These are phyloP conservation scores for Diarsia rubi DNA, from an alignment of 2,888 invertebrate genomes.

Conservation along the genomic window DNA sequence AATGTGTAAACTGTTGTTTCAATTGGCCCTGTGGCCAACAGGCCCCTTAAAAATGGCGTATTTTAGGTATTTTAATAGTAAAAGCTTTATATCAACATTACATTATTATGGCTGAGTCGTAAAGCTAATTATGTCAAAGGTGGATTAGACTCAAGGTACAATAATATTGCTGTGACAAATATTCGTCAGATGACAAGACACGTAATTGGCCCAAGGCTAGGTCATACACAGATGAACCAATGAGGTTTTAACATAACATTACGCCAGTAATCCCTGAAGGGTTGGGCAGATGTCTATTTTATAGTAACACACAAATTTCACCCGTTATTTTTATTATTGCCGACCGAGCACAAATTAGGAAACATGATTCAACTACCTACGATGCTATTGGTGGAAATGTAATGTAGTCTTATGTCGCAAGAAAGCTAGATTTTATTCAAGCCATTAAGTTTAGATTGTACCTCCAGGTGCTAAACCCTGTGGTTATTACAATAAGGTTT, in stretches of 20 bases:
- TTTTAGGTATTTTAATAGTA: slow-evolving; percentile 44
- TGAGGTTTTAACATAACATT: slow-evolving; percentile 7
- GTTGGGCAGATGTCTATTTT: not conserved
- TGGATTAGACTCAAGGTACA: slow-evolving; percentile 40
- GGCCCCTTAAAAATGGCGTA: slow-evolving; percentile 31
- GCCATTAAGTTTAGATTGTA: slow-evolving; percentile 19
- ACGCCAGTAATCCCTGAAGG: not conserved
- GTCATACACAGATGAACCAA: slow-evolving; percentile 28
- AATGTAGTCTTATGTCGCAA: not conserved
- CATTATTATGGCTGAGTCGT: slow-evolving; percentile 68
- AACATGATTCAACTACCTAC: not conserved
- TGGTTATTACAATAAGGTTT: not conserved
- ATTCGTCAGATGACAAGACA: slow-evolving; percentile 7
- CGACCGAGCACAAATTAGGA: not conserved
- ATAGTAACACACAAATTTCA: not conserved
- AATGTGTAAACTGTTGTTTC: not conserved
- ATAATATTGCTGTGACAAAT: slow-evolving; percentile 22
- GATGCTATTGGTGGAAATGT: slow-evolving; percentile 1
- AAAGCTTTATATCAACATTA: slow-evolving; percentile 55
- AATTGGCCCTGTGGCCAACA: slow-evolving; percentile 33
- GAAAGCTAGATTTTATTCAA: not conserved
- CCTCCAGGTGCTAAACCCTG: slow-evolving; percentile 24
- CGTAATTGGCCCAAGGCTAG: slow-evolving; percentile 16
- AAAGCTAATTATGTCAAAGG: slow-evolving; percentile 63
- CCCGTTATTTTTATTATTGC: not conserved